These are phyloP conservation scores for Tor tambroides DNA, from an alignment of 2,113 vertebrate species.

Conservation along the genomic window DNA sequence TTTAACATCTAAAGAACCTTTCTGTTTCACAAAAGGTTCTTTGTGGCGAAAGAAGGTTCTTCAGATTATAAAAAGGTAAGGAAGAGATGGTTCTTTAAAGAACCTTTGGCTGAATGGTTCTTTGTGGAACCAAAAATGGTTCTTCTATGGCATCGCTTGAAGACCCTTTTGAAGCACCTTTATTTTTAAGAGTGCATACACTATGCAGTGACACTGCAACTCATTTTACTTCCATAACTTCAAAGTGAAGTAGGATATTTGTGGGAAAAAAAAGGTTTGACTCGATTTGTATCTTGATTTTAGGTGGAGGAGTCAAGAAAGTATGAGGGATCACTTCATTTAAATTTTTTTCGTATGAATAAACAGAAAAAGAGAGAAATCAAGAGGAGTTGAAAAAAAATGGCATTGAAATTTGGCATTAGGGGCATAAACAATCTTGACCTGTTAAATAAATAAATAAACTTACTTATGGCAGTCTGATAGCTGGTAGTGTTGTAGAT, in stretches of 20 bases:
- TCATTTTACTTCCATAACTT: not conserved
- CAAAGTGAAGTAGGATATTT: not conserved
- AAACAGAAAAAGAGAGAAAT: not conserved
- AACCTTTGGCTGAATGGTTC: too few species aligned
- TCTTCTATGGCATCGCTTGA: too few species aligned
- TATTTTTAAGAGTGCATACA: too few species aligned
- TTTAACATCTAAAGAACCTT: too few species aligned
- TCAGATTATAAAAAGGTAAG: too few species aligned
- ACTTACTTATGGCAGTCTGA: slow-evolving; percentile 89
- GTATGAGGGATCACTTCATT: not conserved
- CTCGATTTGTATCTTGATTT: not conserved
- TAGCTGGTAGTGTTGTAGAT: slow-evolving; percentile 86
- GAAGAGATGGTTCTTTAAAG: too few species aligned
- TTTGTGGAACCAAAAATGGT: too few species aligned
- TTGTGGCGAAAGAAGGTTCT: too few species aligned
- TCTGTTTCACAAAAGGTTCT: too few species aligned
- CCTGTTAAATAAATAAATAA: not conserved
- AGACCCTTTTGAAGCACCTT: too few species aligned
- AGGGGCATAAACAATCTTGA: not conserved
- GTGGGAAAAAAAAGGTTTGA: not conserved
- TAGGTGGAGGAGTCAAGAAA: not conserved
- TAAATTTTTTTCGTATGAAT: not conserved
- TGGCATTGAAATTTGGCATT: not conserved
- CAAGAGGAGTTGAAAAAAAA: not conserved
- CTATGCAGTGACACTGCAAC: not conserved